Base-by-base conservation (phyloP, 2,113 vertebrate genomes). In the Diglossa brunneiventris region DNA sequence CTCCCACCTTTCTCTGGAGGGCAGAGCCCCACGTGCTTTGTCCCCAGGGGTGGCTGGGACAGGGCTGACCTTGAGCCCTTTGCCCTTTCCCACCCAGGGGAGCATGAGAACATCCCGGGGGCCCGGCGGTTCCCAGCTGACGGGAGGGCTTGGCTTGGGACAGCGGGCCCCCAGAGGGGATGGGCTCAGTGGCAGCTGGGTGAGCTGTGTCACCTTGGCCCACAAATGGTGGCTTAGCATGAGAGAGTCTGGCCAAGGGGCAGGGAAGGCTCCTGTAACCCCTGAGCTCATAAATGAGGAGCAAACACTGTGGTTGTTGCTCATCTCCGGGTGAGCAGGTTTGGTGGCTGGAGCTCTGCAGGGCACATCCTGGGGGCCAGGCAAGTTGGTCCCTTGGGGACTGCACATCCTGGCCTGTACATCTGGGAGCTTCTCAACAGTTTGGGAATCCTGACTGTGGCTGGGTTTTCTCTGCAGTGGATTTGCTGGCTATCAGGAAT, bases 321-420 rank as follows among this genome's bases (percentile, higher is more conserved):
- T 74, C 1, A 0, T 41, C 69, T 72, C 35, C 79, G 1, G 7
- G 35, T 0, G 17, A 46, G 64, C 13, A 42, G 35, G 13, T 84
- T 49, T 52, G n/a, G 50, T 42, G 59, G 31, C 56, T 62, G 84
- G 47, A 94, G 37, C 28, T 79, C 67, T 41, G 67, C 62, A 26
- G 62, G 83, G 62, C 39, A 35, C 17, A 30, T 35, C 30, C 35
- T 26, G 20, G 35, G n/a, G 23, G 4, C 53, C 59, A 63, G 76
- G 28, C 0, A 6, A 15, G 20, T 10, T 0, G 1, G 19, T 37
- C 15, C 31, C 7, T 3, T n/a, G 41, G 78, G 35, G 12, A 15
- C 53, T 37, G 16, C 39, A 27, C 1, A 0, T 49, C 56, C 35
- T 27, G 58, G 39, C 24, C 44, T 49, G 18, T 6, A 17, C 1